These are phyloP conservation scores for Bos javanicus DNA, from an alignment of 2,113 vertebrate genomes.

Conservation along the genomic window DNA sequence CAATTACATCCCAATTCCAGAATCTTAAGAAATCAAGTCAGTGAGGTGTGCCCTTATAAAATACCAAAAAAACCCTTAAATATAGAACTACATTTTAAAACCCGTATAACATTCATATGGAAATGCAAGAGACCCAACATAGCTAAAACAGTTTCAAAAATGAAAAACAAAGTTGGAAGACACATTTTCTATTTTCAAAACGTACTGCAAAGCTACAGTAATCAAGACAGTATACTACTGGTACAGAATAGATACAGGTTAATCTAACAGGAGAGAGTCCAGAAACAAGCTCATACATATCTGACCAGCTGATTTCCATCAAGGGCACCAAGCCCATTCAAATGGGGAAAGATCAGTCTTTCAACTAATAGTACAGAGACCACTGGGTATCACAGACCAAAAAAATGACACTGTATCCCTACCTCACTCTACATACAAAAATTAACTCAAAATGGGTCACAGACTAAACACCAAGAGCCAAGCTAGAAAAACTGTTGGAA, in stretches of 20 bases:
- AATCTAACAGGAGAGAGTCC: neutral
- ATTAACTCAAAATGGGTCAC: neutral
- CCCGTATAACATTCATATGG: neutral
- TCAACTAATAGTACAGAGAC: neutral
- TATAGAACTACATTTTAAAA: neutral
- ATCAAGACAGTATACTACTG: neutral
- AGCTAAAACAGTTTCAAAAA: neutral
- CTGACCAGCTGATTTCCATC: neutral
- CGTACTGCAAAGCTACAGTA: neutral
- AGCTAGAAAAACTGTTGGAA: neutral
- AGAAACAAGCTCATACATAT: neutral
- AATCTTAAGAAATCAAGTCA: neutral
- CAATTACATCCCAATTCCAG: neutral
- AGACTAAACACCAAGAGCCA: neutral
- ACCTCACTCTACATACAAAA: neutral
- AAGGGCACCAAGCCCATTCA: neutral
- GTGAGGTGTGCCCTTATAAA: neutral
- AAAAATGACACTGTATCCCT: neutral
- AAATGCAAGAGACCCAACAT: neutral
- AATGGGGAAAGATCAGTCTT: neutral
- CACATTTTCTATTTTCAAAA: neutral
- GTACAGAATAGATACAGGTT: neutral
- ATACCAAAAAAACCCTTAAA: neutral
- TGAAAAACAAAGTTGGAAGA: neutral
- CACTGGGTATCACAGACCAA: neutral